A percentile compares a stretch with the other conserved stretches of the same genome.
These are phyloP conservation scores for Mamestra brassicae DNA, from an alignment of 2,888 invertebrate species.

Conservation along the genomic window DNA sequence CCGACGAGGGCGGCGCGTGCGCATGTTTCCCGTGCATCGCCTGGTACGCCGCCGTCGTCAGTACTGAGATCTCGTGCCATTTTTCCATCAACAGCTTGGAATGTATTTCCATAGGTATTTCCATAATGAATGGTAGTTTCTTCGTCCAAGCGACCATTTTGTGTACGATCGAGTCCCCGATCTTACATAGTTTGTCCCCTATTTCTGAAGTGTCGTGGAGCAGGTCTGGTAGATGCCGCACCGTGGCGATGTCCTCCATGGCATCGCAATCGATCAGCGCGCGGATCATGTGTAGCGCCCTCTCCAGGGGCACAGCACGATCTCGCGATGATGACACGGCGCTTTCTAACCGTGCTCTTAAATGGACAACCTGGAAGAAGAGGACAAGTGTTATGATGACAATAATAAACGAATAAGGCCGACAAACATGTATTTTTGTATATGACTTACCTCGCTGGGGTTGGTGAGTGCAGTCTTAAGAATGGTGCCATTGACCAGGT, in stretches of 20 bases:
- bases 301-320: constrained; percentile 95
- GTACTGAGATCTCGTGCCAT: constrained; percentile 98
- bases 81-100: constrained; percentile 98
- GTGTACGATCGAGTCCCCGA: constrained; percentile 99
- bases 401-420: constrained; percentile 7
- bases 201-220: constrained; percentile 97
- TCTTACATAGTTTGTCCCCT: constrained; percentile 97
- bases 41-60: constrained; percentile 98
- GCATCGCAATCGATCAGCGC: constrained; percentile 99
- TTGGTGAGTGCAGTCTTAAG: constrained; percentile 98
- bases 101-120: constrained; percentile 98
- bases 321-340: constrained; percentile 97
- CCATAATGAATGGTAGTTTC: constrained; percentile 98
- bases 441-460: constrained; percentile 94
- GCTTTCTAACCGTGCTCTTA: constrained; percentile 96
- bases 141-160: constrained; percentile 99
- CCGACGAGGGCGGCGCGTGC: constrained; percentile 86
- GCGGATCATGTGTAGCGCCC: constrained; percentile 97
- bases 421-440: constrained; percentile 11
- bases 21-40: constrained; percentile 95
- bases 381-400: constrained; percentile 37
- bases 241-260: constrained; percentile 98
- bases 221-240: constrained; percentile 97
- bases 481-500: constrained; percentile 97
- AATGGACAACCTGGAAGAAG: constrained; percentile 92